These are phyloP conservation scores for Paramormyrops hopkinsi DNA, from an alignment of 2,797 vertebrate genomes.

Conservation along the genomic window DNA sequence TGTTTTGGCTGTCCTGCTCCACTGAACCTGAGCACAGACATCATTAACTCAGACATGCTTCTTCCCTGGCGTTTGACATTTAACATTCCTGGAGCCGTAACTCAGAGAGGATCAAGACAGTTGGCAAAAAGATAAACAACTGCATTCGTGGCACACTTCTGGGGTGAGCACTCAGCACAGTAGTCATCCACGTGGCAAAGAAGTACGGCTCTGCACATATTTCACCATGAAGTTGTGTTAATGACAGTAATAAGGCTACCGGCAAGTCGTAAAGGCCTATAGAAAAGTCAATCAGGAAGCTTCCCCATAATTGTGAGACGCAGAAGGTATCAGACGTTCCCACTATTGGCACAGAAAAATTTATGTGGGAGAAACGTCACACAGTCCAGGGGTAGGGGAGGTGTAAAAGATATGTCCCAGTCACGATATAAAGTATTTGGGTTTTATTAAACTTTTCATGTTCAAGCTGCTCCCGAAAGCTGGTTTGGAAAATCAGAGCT, in stretches of 20 bases:
- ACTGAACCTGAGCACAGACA: neutral
- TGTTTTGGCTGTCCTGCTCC: neutral
- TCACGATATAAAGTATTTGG: constrained; percentile 38
- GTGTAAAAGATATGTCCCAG: constrained; percentile 30
- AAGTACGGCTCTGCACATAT: neutral
- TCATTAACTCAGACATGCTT: neutral
- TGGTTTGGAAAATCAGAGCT: neutral
- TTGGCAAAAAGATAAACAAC: neutral
- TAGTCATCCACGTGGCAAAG: neutral
- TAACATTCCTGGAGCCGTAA: neutral
- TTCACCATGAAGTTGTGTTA: neutral
- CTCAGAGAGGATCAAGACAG: neutral
- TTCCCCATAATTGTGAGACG: constrained; percentile 18
- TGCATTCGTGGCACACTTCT: neutral
- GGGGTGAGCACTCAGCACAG: neutral
- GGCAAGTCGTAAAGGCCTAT: neutral
- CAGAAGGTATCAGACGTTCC: constrained; percentile 17
- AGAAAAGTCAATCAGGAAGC: neutral
- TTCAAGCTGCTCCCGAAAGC: neutral
- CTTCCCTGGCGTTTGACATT: neutral
- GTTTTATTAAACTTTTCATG: constrained; percentile 2
- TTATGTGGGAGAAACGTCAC: constrained; percentile 8
- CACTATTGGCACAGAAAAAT: neutral
- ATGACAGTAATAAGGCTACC: neutral
- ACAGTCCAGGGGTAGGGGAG: neutral